Evolutionary conservation across 2,113 vertebrate genomes (phyloP).

Genomic region (Typhlomys cinereus): DNA sequence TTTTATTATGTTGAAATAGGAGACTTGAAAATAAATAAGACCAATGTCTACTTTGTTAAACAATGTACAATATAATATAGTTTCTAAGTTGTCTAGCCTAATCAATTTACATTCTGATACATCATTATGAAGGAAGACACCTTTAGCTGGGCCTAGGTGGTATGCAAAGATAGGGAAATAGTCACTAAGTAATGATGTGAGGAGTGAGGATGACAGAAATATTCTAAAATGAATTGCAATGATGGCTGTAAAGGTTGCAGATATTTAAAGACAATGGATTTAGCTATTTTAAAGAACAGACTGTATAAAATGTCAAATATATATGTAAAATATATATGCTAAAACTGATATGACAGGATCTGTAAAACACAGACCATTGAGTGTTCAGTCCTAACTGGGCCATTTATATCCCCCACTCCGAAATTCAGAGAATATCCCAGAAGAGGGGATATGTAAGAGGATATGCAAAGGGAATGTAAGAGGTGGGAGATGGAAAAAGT

Average conservation of each 20-base stretch:
- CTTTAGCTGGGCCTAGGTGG: background rate
- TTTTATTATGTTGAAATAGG: conserved; percentile 28
- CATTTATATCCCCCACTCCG: no score
- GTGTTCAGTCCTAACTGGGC: no score
- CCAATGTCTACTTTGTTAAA: background rate
- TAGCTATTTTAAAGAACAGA: background rate
- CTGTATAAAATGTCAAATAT: conserved; percentile 1
- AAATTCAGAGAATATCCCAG: no score
- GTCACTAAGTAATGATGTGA: background rate
- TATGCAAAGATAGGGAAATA: background rate
- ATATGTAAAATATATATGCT: conserved; percentile 18
- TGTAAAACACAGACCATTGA: conserved; percentile 45
- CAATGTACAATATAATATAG: background rate
- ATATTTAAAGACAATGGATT: conserved; percentile 4
- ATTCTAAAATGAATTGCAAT: conserved; percentile 31
- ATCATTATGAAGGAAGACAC: conserved; percentile 22
- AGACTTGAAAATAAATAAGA: conserved; percentile 22
- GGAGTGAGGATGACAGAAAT: conserved; percentile 10
- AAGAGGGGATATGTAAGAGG: no score
- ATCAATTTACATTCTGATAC: conserved; percentile 36
- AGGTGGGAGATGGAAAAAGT: no score
- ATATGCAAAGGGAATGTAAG: no score
- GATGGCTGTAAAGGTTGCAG: background rate
- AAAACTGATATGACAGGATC: conserved; percentile 35
- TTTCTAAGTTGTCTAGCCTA: conserved; percentile 23